A percentile compares a stretch with the other conserved stretches of the same genome.
phyloP scores from a whole-genome alignment of 1,140 invertebrate species.

The Stenopsyche tienmushanensis region DNA sequence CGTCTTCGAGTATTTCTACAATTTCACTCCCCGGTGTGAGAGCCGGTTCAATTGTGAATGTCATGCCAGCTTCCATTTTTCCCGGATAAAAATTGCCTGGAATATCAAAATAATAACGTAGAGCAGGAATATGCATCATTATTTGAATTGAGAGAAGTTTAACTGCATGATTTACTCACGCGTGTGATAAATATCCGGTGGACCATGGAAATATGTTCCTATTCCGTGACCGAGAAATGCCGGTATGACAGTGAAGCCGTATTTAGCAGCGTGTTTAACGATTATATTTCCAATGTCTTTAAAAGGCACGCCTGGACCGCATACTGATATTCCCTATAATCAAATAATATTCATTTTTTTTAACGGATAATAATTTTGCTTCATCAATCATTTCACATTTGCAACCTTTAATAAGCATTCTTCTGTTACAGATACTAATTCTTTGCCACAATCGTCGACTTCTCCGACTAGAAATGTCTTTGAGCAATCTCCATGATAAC shows the following conservation, averaged over 20 bases:
- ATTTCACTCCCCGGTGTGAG: conserved; percentile 70
- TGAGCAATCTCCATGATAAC: conserved; percentile 92
- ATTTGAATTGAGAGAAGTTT: neutral
- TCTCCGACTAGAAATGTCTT: conserved; percentile 82
- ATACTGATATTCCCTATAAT: conserved; percentile 69
- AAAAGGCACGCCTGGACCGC: conserved; percentile 74
- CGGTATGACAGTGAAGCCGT: conserved; percentile 71
- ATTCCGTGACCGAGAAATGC: conserved; percentile 91
- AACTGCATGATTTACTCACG: conserved; percentile 48
- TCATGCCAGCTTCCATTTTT: conserved; percentile 85
- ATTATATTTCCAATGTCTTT: conserved; percentile 72
- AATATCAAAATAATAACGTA: conserved; percentile 32
- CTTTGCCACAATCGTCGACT: conserved; percentile 71
- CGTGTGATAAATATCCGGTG: conserved; percentile 84
- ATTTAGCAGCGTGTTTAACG: conserved; percentile 62
- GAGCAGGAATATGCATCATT: neutral
- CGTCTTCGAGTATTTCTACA: conserved; percentile 75
- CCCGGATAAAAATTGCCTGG: conserved; percentile 69
- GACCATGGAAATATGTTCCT: conserved; percentile 88
- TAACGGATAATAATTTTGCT: neutral
- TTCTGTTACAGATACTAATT: conserved; percentile 70
- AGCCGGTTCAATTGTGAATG: conserved; percentile 93
- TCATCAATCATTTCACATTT: neutral
- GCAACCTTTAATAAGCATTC: conserved; percentile 64
- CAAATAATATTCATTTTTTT: neutral